Percentiles rank a stretch among this genome's conserved stretches.
These are phyloP conservation scores for Ectropis grisescens DNA, from an alignment of 1,140 invertebrate genomes.

Conservation along the genomic window DNA sequence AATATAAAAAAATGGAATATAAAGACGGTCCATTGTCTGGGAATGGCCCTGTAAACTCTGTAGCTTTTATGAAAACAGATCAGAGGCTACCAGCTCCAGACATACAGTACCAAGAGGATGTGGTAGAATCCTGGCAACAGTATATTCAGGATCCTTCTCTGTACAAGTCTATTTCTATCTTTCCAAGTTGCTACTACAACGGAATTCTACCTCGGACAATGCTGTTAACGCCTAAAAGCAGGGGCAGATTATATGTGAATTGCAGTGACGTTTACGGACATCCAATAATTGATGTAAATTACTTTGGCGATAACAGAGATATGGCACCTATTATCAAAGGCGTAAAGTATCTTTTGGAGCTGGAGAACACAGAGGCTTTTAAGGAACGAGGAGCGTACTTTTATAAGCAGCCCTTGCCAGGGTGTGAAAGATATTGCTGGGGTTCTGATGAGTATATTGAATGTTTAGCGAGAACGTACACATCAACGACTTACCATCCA, in stretches of 20 bases:
- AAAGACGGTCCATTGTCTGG: conserved; percentile 16
- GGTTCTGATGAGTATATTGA: conserved; percentile 79
- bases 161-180: conserved; percentile 11
- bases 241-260: conserved; percentile 76
- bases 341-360: conserved; percentile 17
- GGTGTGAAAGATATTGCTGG: conserved; percentile 73
- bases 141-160: conserved; percentile 14
- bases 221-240: conserved; percentile 63
- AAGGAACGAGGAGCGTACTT: conserved; percentile 70
- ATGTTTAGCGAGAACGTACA: conserved; percentile 76
- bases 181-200: conserved; percentile 19
- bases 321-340: conserved; percentile 66
- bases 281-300: conserved; percentile 85
- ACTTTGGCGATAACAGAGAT: conserved; percentile 75
- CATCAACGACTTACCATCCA: conserved; percentile 75
- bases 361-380: conserved; percentile 68
- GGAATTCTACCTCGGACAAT: conserved; percentile 14
- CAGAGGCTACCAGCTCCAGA: conserved; percentile 61
- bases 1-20: conserved; percentile 9
- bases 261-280: conserved; percentile 77
- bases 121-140: conserved; percentile 8
- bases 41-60: conserved; percentile 10
- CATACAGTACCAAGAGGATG: conserved; percentile 63
- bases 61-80: conserved; percentile 18
- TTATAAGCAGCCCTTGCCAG: conserved; percentile 70